Evolutionary conservation across 2,797 vertebrate genomes (phyloP).

Genomic region (Ceyx erithaca): DNA sequence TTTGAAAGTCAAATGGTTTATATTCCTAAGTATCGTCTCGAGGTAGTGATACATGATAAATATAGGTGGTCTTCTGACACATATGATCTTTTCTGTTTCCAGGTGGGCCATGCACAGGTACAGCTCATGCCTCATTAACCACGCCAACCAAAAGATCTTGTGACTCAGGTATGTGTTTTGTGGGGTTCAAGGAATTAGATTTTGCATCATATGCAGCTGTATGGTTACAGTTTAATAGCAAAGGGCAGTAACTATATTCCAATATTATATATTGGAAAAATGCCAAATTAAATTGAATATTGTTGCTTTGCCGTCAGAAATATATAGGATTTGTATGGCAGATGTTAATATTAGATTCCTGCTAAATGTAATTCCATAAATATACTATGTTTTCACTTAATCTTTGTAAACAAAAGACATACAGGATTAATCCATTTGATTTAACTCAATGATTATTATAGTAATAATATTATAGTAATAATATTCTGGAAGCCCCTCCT

Average conservation of each 20-base stretch:
- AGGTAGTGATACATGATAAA: background rate
- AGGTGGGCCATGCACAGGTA: slow-evolving; percentile 93
- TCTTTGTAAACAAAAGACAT: background rate
- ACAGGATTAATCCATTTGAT: background rate
- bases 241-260: background rate
- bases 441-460: background rate
- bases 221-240: background rate
- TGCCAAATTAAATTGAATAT: background rate
- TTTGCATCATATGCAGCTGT: background rate
- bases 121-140: slow-evolving; percentile 88
- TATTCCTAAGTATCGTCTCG: background rate
- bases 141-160: slow-evolving; percentile 93
- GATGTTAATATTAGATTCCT: background rate
- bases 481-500: background rate
- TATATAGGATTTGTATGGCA: background rate
- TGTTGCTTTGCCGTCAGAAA: background rate
- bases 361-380: background rate
- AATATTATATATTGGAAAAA: background rate
- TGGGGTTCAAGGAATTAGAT: background rate
- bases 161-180: slow-evolving; percentile 86
- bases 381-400: background rate
- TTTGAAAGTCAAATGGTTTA: background rate
- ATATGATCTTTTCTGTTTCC: slow-evolving; percentile 64
- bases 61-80: background rate
- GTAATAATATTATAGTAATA: too few relatives aligned